phyloP scores from a whole-genome alignment of 2,797 vertebrate genomes.

The Parauchenoglanis ngamensis region DNA sequence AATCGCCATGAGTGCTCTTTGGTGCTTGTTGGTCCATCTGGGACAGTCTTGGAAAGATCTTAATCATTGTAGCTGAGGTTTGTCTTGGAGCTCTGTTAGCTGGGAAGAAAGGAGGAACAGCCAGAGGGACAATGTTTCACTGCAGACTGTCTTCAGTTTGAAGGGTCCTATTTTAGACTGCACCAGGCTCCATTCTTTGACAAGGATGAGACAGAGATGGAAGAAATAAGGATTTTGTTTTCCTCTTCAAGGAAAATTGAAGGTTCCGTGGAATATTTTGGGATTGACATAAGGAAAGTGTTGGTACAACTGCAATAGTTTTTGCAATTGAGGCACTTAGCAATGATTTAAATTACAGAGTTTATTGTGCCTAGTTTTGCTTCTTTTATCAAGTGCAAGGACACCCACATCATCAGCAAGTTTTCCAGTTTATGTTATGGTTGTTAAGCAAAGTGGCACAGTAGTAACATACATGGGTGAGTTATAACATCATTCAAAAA shows the following conservation, averaged over 20 bases:
- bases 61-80: not conserved
- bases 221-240: not conserved
- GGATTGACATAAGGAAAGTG: no score
- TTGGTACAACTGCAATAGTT: not conserved
- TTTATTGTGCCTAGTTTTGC: not conserved
- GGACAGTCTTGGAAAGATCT: not conserved
- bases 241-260: not conserved
- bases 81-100: not conserved
- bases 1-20: not conserved
- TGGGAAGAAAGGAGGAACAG: not conserved
- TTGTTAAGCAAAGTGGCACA: not conserved
- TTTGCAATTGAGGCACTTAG: not conserved
- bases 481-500: not conserved
- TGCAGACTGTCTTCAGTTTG: slow-evolving; percentile 33
- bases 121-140: not conserved
- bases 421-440: not conserved
- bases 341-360: not conserved
- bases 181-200: slow-evolving; percentile 4
- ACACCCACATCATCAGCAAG: not conserved
- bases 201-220: not conserved
- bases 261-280: slow-evolving; percentile 3
- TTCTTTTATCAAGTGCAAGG: not conserved
- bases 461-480: not conserved
- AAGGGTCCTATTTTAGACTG: slow-evolving; percentile 41
- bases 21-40: not conserved